Evolutionary conservation across 2,888 invertebrate species (phyloP), one percentile per base, ranked within the genome.

Genomic region (Rapana venosa): DNA sequence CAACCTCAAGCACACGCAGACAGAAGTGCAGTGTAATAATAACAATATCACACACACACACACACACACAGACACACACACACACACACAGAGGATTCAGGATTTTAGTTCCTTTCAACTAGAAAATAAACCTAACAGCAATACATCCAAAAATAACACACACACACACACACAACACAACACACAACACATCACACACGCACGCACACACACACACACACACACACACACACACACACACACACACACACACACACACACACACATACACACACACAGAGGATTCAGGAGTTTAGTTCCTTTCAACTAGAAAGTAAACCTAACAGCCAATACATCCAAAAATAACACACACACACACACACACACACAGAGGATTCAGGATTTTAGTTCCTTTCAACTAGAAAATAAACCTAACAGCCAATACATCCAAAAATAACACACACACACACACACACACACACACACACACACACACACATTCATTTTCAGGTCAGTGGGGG

Each of bases 401-500:
- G 17, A 61, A 61, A 61, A 61, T 61, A 61, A 17, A 61, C 61
- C 11, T 61, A 22, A 66, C 17, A 66, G 26, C 1, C 17, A 66
- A 66, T 13, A 66, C 1, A 61, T 61, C 11, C 11, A 11, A 17
- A 61, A 61, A 11, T 11, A 61, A 66, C 66, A 66, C 6, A 66
- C 66, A 66, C 66, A 66, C 66, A 66, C 66, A 66, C 66, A 66
- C 66, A 66, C 66, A 66, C 66, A 66, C 66, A 66, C 66, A 66
- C 66, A 66, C 66, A 66, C 66, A 66, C 66, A 66, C 66, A 66
- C 66, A 66, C 66, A 66, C 66, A 66, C 66, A 66, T 13, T 2
- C 4, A 6, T 26, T 47, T 47, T 47, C 47, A 47, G 47, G 47
- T 47, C 47, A 47, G 47, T 47, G 47, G 47, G 47, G 47, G 47